Percentiles rank a stretch among this genome's conserved stretches.
These are phyloP conservation scores for Agrochola lota DNA, from an alignment of 2,888 invertebrate species.

Conservation along the genomic window DNA sequence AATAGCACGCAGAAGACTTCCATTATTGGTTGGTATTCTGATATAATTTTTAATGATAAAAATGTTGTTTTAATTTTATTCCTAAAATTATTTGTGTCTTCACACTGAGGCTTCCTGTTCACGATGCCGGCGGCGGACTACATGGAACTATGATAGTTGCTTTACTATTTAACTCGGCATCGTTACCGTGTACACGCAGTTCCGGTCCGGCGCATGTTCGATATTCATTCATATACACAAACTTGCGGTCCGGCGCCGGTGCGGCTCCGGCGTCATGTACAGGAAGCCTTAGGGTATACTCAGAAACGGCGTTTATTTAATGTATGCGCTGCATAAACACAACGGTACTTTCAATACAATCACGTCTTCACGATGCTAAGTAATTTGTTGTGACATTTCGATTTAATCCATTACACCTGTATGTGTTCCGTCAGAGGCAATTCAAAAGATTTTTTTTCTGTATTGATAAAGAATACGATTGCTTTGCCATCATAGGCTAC, in stretches of 20 bases:
- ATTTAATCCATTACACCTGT: background rate
- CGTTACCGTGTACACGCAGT: too few relatives aligned
- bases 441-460: background rate
- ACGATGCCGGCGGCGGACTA: too few relatives aligned
- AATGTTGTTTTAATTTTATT: background rate
- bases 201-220: too few relatives aligned
- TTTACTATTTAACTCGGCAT: too few relatives aligned
- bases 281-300: background rate
- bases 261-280: too few relatives aligned
- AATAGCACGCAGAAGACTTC: slow-evolving; percentile 73
- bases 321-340: background rate
- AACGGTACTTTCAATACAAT: background rate
- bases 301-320: background rate
- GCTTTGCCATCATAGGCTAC: background rate
- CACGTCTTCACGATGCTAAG: background rate
- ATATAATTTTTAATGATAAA: background rate
- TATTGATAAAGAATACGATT: background rate
- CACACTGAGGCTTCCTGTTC: background rate
- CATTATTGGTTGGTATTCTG: slow-evolving; percentile 78
- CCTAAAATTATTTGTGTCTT: background rate
- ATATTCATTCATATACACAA: too few relatives aligned
- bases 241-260: too few relatives aligned
- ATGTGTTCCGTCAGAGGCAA: background rate
- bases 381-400: background rate
- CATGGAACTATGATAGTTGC: too few relatives aligned